Conservation (phyloP, 2,113 vertebrate genomes). For the Tyto alba region DNA sequence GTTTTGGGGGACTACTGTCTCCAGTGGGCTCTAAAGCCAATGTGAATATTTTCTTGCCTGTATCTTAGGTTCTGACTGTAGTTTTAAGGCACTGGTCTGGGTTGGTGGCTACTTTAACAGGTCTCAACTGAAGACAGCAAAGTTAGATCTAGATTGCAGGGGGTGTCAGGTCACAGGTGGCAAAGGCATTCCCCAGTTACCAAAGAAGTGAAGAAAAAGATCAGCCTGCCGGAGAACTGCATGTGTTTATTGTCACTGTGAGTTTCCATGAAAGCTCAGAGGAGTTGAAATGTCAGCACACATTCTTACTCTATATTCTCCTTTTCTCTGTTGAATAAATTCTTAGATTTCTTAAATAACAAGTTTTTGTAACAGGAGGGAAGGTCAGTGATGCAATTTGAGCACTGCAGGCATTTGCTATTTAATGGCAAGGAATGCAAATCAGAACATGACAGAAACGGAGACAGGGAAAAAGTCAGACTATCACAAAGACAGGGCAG, state of each 20-base stretch:
- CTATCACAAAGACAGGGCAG: neutral
- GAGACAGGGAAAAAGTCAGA: neutral
- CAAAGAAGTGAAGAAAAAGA: neutral
- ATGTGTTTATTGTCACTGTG: neutral
- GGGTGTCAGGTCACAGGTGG: neutral
- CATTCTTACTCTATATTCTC: neutral
- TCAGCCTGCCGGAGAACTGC: neutral
- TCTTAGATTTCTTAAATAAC: neutral
- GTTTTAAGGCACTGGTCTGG: neutral
- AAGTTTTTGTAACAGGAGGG: neutral
- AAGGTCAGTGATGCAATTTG: neutral
- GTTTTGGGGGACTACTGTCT: neutral
- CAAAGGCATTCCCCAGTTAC: neutral
- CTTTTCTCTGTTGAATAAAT: neutral
- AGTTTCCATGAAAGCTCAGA: constrained; percentile 1
- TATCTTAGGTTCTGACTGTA: neutral
- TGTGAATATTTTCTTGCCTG: neutral
- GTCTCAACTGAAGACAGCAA: neutral
- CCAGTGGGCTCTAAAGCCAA: neutral
- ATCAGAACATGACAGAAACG: neutral
- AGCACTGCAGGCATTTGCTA: neutral
- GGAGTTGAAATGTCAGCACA: constrained; percentile 15
- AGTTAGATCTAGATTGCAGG: neutral
- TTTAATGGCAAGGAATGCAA: neutral
- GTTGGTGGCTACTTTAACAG: neutral